These are phyloP conservation scores for Syndactyla subalaris DNA, from an alignment of 2,797 vertebrate genomes.

Conservation along the genomic window DNA sequence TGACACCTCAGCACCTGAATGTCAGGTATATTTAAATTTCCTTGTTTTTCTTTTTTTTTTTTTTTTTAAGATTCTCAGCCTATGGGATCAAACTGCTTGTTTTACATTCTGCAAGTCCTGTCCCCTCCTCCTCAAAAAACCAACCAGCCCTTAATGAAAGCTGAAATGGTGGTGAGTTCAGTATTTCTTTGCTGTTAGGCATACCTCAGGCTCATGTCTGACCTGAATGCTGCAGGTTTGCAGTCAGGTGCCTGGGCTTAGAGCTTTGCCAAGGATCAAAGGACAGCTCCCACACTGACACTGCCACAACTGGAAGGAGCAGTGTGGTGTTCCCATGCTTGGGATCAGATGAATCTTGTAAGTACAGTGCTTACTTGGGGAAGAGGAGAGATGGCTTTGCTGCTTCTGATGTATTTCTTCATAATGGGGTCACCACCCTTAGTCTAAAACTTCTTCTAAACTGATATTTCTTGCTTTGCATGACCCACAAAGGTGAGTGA, in stretches of 20 bases:
- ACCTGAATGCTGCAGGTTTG: neutral
- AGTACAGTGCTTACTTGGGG: neutral
- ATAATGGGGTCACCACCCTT: accelerated
- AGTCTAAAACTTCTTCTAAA: neutral
- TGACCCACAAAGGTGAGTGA: neutral
- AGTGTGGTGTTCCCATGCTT: neutral
- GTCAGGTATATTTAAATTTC: neutral
- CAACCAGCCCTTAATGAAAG: neutral
- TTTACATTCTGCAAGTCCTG: neutral
- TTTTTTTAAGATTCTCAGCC: neutral
- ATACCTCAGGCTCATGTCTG: neutral
- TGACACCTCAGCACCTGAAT: neutral
- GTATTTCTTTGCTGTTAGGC: neutral
- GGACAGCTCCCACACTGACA: neutral
- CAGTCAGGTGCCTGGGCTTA: accelerated
- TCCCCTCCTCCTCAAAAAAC: neutral
- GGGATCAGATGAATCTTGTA: neutral
- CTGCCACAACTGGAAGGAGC: neutral
- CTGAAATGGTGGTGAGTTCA: neutral
- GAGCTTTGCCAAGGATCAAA: neutral
- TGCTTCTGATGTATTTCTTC: neutral
- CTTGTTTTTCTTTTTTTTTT: accelerated
- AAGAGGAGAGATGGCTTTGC: neutral
- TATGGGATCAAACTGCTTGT: neutral
- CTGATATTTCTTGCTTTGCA: neutral